Evolutionary conservation across 2,113 vertebrate species (phyloP).

Genomic region (Serranochromis macrocephalus): DNA sequence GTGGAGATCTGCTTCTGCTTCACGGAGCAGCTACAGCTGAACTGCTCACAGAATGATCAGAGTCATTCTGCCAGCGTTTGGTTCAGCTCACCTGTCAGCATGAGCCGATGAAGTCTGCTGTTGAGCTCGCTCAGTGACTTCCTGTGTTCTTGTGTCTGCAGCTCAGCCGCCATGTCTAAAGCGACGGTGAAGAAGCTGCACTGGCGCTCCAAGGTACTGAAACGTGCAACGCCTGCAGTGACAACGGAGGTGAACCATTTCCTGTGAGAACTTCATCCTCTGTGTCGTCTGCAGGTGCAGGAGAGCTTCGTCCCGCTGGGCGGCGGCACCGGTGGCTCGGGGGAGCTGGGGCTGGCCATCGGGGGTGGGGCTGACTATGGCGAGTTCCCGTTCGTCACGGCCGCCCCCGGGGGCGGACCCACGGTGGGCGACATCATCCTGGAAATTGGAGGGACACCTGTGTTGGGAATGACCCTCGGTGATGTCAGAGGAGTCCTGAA

Average conservation of each 20-base stretch:
- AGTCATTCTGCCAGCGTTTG: background rate
- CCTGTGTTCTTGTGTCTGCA: conserved; percentile 18
- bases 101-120: background rate
- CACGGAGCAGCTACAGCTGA: background rate
- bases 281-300: conserved; percentile 58
- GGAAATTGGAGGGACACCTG: conserved; percentile 73
- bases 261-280: background rate
- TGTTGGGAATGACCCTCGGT: conserved; percentile 75
- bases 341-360: conserved; percentile 71
- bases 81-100: background rate
- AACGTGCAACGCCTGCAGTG: background rate
- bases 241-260: background rate
- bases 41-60: background rate
- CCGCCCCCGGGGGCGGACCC: conserved; percentile 68
- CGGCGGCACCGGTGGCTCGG: conserved; percentile 57
- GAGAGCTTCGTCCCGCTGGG: conserved; percentile 74
- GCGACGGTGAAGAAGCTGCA: conserved; percentile 74
- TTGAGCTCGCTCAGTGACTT: background rate
- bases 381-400: conserved; percentile 74
- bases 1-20: background rate
- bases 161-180: conserved; percentile 72
- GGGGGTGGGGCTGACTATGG: conserved; percentile 76
- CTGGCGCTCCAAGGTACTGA: conserved; percentile 69
- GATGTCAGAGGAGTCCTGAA: conserved; percentile 76
- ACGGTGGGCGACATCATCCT: conserved; percentile 72